These are phyloP conservation scores for Nycticebus coucang DNA, from an alignment of 2,113 vertebrate genomes.

Conservation along the genomic window DNA sequence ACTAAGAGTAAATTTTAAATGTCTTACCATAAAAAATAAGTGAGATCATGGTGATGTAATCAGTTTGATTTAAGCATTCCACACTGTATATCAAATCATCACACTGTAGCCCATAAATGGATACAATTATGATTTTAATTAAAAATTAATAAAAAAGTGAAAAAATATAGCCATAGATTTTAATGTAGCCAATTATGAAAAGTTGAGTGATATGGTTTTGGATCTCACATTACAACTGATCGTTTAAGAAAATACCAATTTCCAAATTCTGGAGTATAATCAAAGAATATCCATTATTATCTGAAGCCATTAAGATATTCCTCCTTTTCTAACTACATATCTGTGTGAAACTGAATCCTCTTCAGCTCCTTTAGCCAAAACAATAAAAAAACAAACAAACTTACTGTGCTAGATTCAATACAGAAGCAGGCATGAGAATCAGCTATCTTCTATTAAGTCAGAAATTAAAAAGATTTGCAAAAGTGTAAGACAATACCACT, in stretches of 20 bases:
- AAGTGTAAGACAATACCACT: background rate
- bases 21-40: no score
- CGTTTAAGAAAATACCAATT: background rate
- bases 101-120: no score
- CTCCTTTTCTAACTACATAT: background rate
- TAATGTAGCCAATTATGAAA: background rate
- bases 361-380: background rate
- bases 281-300: background rate
- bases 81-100: no score
- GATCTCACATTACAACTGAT: background rate
- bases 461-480: background rate
- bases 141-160: no score
- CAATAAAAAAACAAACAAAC: background rate
- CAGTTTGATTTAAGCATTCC: no score
- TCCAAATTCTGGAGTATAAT: background rate
- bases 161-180: background rate
- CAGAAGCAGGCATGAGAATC: background rate
- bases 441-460: background rate
- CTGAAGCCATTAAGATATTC: constrained; percentile 6
- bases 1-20: no score
- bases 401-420: background rate
- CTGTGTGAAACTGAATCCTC: background rate
- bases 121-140: no score
- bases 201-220: background rate
- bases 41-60: no score